A percentile compares a stretch with the other conserved stretches of the same genome.
Evolutionary conservation across 2,797 vertebrate species (phyloP).

Genomic region (Lerista edwardsae): DNA sequence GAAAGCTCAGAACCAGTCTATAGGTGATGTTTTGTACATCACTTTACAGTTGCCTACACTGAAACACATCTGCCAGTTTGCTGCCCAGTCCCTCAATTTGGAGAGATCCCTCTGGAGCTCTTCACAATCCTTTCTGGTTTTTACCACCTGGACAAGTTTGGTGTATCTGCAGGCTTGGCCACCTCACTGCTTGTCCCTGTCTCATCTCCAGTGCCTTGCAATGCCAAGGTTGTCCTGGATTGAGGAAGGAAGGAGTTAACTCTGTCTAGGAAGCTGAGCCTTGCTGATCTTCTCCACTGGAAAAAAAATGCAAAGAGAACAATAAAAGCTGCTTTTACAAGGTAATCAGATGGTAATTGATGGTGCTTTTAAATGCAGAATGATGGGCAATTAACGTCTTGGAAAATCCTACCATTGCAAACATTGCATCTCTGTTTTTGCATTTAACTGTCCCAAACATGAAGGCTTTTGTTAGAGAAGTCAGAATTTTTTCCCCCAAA

Average conservation of each 20-base stretch:
- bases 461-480: background rate
- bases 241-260: constrained; percentile 24
- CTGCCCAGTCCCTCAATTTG: too few species aligned
- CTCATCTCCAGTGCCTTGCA: too few species aligned
- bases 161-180: too few species aligned
- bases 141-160: too few species aligned
- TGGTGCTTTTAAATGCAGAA: constrained; percentile 34
- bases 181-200: too few species aligned
- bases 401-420: constrained; percentile 29
- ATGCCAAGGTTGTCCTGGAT: background rate
- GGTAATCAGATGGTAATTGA: constrained; percentile 43
- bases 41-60: too few species aligned
- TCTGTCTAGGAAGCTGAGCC: background rate
- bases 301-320: constrained; percentile 28
- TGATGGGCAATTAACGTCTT: constrained; percentile 34
- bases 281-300: constrained; percentile 27
- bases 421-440: constrained; percentile 13
- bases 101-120: too few species aligned
- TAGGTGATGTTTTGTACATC: too few species aligned
- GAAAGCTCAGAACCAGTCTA: too few species aligned
- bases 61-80: too few species aligned
- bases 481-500: constrained; percentile 10
- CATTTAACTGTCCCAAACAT: constrained; percentile 22
- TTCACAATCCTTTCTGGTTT: too few species aligned
- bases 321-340: constrained; percentile 43